These are phyloP conservation scores for Myotis pilosus DNA, from an alignment of 2,797 vertebrate genomes.

Conservation along the genomic window DNA sequence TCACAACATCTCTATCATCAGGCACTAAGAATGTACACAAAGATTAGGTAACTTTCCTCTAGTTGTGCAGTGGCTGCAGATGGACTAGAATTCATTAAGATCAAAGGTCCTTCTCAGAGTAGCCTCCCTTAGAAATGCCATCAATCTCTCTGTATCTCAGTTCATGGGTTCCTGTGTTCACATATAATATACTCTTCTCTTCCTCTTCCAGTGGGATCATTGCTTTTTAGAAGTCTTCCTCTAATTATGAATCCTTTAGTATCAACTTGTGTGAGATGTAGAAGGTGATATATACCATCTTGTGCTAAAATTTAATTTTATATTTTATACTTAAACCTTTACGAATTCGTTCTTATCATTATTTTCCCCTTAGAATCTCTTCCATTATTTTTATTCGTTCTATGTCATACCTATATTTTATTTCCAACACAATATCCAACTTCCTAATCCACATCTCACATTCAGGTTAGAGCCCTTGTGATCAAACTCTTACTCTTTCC, in stretches of 20 bases:
- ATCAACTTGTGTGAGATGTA: too few relatives aligned
- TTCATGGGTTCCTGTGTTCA: accelerated
- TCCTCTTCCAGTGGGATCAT: not conserved
- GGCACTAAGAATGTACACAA: too few relatives aligned
- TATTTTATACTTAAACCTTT: not conserved
- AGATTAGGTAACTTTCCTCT: not conserved
- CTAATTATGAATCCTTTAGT: not conserved
- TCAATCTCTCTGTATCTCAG: too few relatives aligned
- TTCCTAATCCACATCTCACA: too few relatives aligned
- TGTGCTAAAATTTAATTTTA: not conserved
- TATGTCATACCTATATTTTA: too few relatives aligned
- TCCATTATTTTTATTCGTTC: not conserved
- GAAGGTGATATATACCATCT: not conserved
- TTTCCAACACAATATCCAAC: not conserved
- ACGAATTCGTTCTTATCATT: not conserved
- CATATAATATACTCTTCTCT: too few relatives aligned
- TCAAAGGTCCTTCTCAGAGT: not conserved
- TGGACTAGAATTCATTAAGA: not conserved
- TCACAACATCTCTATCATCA: accelerated
- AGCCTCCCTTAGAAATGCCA: not conserved
- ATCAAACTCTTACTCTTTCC: accelerated
- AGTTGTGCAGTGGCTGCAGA: accelerated
- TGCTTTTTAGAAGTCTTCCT: not conserved
- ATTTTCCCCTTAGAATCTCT: not conserved
- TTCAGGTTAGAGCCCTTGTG: not conserved